phyloP scores from a whole-genome alignment of 1,140 invertebrate genomes.

The Cherax destructor region DNA sequence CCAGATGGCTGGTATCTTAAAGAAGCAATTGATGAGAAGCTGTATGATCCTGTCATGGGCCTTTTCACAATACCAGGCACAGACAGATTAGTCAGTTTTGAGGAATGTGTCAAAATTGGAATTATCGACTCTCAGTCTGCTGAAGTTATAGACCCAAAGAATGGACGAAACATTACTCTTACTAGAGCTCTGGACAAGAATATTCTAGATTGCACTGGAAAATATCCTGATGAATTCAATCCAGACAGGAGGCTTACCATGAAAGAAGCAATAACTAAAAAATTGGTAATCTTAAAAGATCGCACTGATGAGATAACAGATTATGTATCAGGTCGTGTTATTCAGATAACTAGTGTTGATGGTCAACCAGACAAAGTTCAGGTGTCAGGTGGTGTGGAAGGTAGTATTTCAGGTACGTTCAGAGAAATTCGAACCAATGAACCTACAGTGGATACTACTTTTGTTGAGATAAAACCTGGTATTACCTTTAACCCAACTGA shows the following conservation, averaged over 20 bases:
- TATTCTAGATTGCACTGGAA: slow-evolving; percentile 86
- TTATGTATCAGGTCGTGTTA: slow-evolving; percentile 36
- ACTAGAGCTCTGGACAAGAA: slow-evolving; percentile 85
- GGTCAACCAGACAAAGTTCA: slow-evolving; percentile 79
- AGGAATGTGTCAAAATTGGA: slow-evolving; percentile 89
- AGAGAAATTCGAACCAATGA: slow-evolving; percentile 74
- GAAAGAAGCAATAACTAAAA: slow-evolving; percentile 85
- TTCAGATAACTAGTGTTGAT: slow-evolving; percentile 75
- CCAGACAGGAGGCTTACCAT: slow-evolving; percentile 80
- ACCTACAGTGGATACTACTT: slow-evolving; percentile 48
- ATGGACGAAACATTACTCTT: slow-evolving; percentile 83
- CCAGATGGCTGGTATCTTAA: slow-evolving; percentile 86
- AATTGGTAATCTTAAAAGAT: slow-evolving; percentile 78
- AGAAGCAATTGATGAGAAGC: slow-evolving; percentile 84
- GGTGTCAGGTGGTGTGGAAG: slow-evolving; percentile 73
- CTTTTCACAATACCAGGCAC: slow-evolving; percentile 91
- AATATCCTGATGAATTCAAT: slow-evolving; percentile 79
- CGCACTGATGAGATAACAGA: slow-evolving; percentile 53
- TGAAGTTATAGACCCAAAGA: slow-evolving; percentile 84
- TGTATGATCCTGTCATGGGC: slow-evolving; percentile 88
- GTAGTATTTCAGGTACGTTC: slow-evolving; percentile 26
- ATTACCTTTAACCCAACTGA: slow-evolving; percentile 49
- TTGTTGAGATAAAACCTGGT: slow-evolving; percentile 61
- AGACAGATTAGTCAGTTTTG: slow-evolving; percentile 88
- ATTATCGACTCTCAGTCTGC: slow-evolving; percentile 90